These are phyloP conservation scores for Grantiella picta DNA, from an alignment of 2,113 vertebrate species.

Conservation along the genomic window DNA sequence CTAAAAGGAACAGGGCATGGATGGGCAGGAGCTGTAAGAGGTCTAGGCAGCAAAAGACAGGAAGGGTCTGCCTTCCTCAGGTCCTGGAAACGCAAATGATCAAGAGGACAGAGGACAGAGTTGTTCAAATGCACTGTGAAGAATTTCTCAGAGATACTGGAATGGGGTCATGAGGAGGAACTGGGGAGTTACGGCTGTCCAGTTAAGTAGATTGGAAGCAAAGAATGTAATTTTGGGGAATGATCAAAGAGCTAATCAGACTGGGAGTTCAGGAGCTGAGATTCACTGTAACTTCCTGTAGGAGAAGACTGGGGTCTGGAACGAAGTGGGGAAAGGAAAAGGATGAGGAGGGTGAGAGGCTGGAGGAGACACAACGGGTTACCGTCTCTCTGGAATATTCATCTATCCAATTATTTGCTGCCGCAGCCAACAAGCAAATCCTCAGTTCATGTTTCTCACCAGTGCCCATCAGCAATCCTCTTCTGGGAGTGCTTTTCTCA, in stretches of 20 bases:
- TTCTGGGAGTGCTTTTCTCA: background rate
- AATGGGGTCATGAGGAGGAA: background rate
- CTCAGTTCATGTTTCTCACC: background rate
- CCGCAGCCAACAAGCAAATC: background rate
- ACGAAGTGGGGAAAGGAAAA: background rate
- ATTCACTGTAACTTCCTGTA: background rate
- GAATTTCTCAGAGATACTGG: background rate
- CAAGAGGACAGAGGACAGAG: background rate
- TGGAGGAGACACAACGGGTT: background rate
- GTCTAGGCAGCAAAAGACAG: background rate
- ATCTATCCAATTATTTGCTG: background rate
- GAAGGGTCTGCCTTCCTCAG: background rate
- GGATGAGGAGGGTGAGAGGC: background rate
- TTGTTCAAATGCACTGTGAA: background rate
- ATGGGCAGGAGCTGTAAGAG: background rate
- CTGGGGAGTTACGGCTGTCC: background rate
- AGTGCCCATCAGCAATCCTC: background rate
- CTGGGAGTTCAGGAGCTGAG: background rate
- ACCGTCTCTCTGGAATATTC: background rate
- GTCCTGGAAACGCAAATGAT: background rate
- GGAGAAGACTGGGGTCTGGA: background rate
- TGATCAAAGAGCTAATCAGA: background rate
- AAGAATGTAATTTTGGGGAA: background rate
- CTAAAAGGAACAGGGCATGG: background rate
- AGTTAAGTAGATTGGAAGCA: background rate